Evolutionary conservation across 2,888 invertebrate species (phyloP).

Genomic region (Hydriomena furcata): DNA sequence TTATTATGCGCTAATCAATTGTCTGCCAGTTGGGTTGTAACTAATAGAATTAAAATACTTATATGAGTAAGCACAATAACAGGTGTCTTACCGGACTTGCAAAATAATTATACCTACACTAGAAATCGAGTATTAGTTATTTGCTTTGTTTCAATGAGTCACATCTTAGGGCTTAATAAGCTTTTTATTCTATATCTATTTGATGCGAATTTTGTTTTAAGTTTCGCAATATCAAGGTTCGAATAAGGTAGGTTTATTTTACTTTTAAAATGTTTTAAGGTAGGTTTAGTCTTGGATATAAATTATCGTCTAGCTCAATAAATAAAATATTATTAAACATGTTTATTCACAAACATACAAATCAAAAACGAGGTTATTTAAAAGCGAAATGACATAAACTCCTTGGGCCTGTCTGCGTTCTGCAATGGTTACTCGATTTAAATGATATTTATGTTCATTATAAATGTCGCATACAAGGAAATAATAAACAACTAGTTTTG

Average conservation of each 20-base stretch:
- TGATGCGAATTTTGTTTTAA: no score
- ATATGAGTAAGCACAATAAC: slow-evolving; percentile 26
- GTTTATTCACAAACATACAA: slow-evolving; percentile 6
- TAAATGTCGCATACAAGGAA: slow-evolving; percentile 39
- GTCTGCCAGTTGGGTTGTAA: slow-evolving; percentile 5
- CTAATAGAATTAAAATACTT: slow-evolving; percentile 2
- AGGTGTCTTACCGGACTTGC: slow-evolving; percentile 17
- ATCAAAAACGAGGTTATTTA: slow-evolving; percentile 36
- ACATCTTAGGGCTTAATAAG: neutral
- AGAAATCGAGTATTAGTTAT: neutral
- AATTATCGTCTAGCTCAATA: slow-evolving; percentile 4
- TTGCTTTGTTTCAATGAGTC: slow-evolving; percentile 3
- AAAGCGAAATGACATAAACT: slow-evolving; percentile 40
- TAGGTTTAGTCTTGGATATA: slow-evolving; percentile 6
- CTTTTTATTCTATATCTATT: neutral
- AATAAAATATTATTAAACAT: slow-evolving; percentile 7
- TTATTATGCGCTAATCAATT: slow-evolving; percentile 7
- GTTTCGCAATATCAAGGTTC: no score
- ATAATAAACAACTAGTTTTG: slow-evolving; percentile 50
- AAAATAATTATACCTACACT: neutral
- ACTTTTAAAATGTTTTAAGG: no score
- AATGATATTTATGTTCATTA: slow-evolving; percentile 26
- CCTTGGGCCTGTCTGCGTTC: slow-evolving; percentile 29
- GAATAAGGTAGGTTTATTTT: no score
- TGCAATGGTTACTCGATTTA: slow-evolving; percentile 12